A percentile compares a stretch with the other conserved stretches of the same genome.
These are phyloP conservation scores for Oryctes rhinoceros DNA, from an alignment of 1,140 invertebrate genomes.

Conservation along the genomic window DNA sequence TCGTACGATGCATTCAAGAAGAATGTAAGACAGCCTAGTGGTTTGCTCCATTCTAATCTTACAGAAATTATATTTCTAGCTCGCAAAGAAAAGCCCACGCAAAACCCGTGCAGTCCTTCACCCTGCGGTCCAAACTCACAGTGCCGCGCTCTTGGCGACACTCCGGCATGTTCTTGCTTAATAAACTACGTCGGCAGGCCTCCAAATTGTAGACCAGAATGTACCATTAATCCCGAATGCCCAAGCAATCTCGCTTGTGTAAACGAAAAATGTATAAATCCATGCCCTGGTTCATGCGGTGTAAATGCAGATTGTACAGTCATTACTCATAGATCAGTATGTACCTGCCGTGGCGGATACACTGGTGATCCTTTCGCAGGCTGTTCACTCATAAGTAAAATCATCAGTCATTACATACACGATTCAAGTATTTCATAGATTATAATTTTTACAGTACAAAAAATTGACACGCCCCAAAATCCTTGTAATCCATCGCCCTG, in stretches of 20 bases:
- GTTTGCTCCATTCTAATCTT: background rate
- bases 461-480: slow-evolving; percentile 56
- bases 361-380: slow-evolving; percentile 67
- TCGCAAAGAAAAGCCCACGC: slow-evolving; percentile 42
- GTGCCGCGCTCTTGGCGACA: slow-evolving; percentile 67
- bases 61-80: slow-evolving; percentile 40
- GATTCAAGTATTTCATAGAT: background rate
- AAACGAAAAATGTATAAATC: slow-evolving; percentile 70
- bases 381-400: slow-evolving; percentile 63
- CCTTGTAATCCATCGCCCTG: slow-evolving; percentile 81
- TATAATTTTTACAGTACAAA: slow-evolving; percentile 51
- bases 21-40: slow-evolving; percentile 63
- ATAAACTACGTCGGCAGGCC: slow-evolving; percentile 67
- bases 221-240: slow-evolving; percentile 72
- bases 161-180: slow-evolving; percentile 70
- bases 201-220: slow-evolving; percentile 73
- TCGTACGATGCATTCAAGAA: slow-evolving; percentile 68
- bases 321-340: slow-evolving; percentile 70
- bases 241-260: slow-evolving; percentile 69
- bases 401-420: slow-evolving; percentile 21
- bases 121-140: slow-evolving; percentile 73
- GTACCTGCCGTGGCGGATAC: slow-evolving; percentile 67
- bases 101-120: slow-evolving; percentile 66
- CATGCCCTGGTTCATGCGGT: slow-evolving; percentile 70
- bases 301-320: slow-evolving; percentile 69